Base-by-base conservation (phyloP, 2,797 vertebrate species). In the Schizothorax lantsangensis region DNA sequence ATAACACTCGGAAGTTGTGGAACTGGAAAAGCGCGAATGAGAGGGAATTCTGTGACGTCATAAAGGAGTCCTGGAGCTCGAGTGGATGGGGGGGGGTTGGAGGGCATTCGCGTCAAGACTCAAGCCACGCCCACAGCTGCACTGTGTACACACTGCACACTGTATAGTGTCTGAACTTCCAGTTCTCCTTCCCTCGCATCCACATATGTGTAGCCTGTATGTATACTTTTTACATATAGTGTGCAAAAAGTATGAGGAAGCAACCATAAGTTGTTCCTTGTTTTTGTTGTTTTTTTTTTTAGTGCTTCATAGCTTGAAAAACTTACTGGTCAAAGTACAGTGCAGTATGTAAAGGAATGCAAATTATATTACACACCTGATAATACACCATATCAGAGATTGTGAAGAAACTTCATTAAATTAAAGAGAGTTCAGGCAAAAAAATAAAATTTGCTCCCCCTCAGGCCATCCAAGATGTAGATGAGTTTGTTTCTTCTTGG, bases 1-100 rank as follows among this genome's bases (percentile, higher is more conserved):
- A 69, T 40, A 30, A 26, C 59, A 47, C 26, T 11, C 1, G 54
- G 7, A 64, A 84, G 57, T 64, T 5, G 77, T 43, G 47, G 7
- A 71, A 80, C 68, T 62, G 77, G 84, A 59, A 57, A 52, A 68
- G 74, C 36, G 45, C 36, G 52, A 73, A 83, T 84, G 30, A 80
- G 68, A 87, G 80, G 80, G 87, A 86, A 79, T 78, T 89, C 79
- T 84, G 36, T 88, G 84, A 86, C 9, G 47, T 89, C 90, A 88
- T 75, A 38, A 57, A 43, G 14, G 6, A 78, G 72, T 72, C 15
- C 21, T 45, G 45, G 54, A 79, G 69, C 59, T 12, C 8, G 8
- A 36, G 79, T 6, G 17, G 17, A 19, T 6, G 14, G 45, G 23
- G 40, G 49, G 49, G 2, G 10, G 17, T 26, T 79, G 57, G 9